Conservation (phyloP, 2,113 vertebrate genomes). For the Paralichthys olivaceus region DNA sequence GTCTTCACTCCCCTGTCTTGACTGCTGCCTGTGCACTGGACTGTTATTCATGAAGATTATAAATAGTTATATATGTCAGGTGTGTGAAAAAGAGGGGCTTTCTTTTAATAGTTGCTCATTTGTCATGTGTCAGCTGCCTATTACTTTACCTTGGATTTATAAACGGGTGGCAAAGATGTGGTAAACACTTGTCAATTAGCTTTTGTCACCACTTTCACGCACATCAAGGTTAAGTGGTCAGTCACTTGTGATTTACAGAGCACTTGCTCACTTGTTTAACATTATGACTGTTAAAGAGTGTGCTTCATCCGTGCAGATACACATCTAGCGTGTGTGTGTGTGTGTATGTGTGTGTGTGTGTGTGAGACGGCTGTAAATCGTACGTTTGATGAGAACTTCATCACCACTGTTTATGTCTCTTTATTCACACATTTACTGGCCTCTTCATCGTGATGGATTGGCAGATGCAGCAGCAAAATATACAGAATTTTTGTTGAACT, state of each 20-base stretch:
- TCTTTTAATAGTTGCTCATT: neutral
- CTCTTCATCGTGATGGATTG: constrained; percentile 11
- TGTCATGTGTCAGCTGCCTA: neutral
- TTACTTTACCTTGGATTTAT: neutral
- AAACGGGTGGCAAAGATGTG: constrained; percentile 7
- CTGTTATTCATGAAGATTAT: neutral
- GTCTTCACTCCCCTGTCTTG: neutral
- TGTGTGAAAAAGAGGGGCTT: neutral
- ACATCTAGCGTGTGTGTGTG: neutral
- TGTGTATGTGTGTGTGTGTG: neutral
- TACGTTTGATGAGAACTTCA: neutral
- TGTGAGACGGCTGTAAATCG: neutral
- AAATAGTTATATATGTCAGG: neutral
- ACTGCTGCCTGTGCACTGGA: neutral
- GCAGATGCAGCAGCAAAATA: neutral
- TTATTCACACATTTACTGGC: neutral
- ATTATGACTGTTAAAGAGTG: neutral
- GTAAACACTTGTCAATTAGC: neutral
- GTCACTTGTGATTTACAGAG: constrained; percentile 28
- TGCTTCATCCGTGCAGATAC: neutral
- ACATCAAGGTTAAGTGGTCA: constrained; percentile 23
- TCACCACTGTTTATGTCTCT: constrained; percentile 12
- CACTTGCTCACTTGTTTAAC: neutral
- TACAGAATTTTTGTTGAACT: constrained; percentile 1
- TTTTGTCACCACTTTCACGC: constrained; percentile 11